Conservation (phyloP, 2,888 invertebrate species). For the Zelleria hepariella region DNA sequence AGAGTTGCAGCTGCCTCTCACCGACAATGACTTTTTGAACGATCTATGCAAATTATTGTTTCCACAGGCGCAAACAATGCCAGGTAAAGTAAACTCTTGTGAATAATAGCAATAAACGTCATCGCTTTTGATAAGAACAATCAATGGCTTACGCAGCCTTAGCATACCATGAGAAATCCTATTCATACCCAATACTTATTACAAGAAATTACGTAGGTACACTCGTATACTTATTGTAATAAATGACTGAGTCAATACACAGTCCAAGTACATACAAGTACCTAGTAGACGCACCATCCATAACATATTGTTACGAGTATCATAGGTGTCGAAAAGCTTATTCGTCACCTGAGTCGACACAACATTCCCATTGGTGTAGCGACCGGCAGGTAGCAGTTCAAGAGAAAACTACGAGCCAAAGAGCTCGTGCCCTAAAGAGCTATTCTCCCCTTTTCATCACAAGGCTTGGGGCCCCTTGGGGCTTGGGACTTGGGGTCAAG, state of each 20-base stretch:
- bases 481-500: slow-evolving; percentile 85
- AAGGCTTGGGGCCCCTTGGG: slow-evolving; percentile 87
- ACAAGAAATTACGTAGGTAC: too few relatives aligned
- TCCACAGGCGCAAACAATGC: slow-evolving; percentile 74
- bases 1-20: slow-evolving; percentile 75
- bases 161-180: too few relatives aligned
- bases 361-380: slow-evolving; percentile 88
- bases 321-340: slow-evolving; percentile 81
- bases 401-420: slow-evolving; percentile 80
- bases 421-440: slow-evolving; percentile 74
- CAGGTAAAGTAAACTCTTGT: slow-evolving; percentile 43
- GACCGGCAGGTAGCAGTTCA: slow-evolving; percentile 89
- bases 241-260: too few relatives aligned
- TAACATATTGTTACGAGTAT: too few relatives aligned
- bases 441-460: slow-evolving; percentile 78
- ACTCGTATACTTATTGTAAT: too few relatives aligned
- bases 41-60: slow-evolving; percentile 72
- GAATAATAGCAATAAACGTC: too few relatives aligned
- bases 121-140: too few relatives aligned
- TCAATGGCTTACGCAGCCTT: too few relatives aligned
- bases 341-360: slow-evolving; percentile 79
- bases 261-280: too few relatives aligned
- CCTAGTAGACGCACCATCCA: too few relatives aligned
- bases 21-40: slow-evolving; percentile 76
- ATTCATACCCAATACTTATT: too few relatives aligned